phyloP scores from a whole-genome alignment of 1,140 invertebrate genomes.

The Protaetia brevitarsis region DNA sequence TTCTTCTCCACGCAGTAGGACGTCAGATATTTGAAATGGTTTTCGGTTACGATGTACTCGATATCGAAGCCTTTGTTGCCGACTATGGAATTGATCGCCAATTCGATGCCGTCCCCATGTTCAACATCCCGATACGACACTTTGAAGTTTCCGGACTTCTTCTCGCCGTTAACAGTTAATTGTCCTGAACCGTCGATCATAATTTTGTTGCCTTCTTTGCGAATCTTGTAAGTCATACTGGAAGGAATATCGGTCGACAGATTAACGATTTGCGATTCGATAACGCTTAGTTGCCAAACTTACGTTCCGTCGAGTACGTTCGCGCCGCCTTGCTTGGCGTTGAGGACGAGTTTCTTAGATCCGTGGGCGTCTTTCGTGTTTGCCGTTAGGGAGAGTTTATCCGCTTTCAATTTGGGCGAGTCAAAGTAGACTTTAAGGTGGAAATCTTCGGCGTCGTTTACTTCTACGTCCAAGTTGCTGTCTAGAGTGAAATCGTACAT shows the following conservation, averaged over 20 bases:
- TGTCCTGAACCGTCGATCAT: slow-evolving; percentile 69
- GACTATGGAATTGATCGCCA: slow-evolving; percentile 53
- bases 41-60: slow-evolving; percentile 65
- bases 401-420: slow-evolving; percentile 61
- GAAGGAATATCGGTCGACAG: slow-evolving; percentile 19
- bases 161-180: slow-evolving; percentile 62
- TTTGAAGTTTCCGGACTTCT: slow-evolving; percentile 67
- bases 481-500: slow-evolving; percentile 51
- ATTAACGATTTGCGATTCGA: not conserved
- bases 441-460: slow-evolving; percentile 64
- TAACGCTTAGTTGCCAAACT: not conserved
- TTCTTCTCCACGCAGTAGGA: slow-evolving; percentile 75
- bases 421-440: slow-evolving; percentile 61
- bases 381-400: slow-evolving; percentile 64
- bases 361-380: slow-evolving; percentile 56
- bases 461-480: slow-evolving; percentile 54
- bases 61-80: slow-evolving; percentile 57
- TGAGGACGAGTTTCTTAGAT: slow-evolving; percentile 54
- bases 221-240: slow-evolving; percentile 64
- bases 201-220: slow-evolving; percentile 66
- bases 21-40: slow-evolving; percentile 64
- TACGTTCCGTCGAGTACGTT: slow-evolving; percentile 62
- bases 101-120: slow-evolving; percentile 61
- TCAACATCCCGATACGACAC: slow-evolving; percentile 62
- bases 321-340: slow-evolving; percentile 60